Percentiles rank a stretch among this genome's conserved stretches.
Evolutionary conservation across 2,113 vertebrate species (phyloP).

Genomic region (Dromaius novaehollandiae): DNA sequence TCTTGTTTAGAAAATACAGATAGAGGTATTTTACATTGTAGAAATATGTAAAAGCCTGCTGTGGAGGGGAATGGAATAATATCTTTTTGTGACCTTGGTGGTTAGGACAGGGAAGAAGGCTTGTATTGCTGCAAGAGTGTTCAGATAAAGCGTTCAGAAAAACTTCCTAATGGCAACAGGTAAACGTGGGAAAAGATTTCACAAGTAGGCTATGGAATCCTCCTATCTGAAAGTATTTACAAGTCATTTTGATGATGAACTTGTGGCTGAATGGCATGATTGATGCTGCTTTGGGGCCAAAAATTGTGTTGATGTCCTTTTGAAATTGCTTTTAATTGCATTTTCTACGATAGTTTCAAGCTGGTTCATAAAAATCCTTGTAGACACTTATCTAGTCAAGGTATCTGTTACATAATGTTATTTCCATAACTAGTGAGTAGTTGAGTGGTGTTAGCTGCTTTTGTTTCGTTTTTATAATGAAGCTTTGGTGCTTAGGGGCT

Average conservation of each 20-base stretch:
- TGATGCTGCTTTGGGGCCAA: fast-evolving
- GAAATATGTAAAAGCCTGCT: background rate
- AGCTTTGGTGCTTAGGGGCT: background rate
- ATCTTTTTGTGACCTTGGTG: background rate
- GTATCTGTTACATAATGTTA: background rate
- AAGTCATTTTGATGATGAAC: background rate
- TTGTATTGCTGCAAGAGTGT: background rate
- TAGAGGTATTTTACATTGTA: background rate
- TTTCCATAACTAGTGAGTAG: fast-evolving
- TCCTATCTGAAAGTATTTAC: background rate
- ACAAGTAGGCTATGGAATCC: background rate
- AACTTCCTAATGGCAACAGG: background rate
- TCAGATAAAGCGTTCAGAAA: background rate
- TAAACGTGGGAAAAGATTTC: background rate
- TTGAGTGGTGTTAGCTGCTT: background rate
- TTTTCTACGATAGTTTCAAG: background rate
- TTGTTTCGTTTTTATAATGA: background rate
- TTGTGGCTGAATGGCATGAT: background rate
- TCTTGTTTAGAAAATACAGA: background rate
- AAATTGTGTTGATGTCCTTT: background rate
- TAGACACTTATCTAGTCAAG: background rate
- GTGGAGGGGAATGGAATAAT: background rate
- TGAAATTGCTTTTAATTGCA: background rate
- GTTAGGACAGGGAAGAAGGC: background rate
- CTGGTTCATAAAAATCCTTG: background rate